phyloP scores from a whole-genome alignment of 2,797 vertebrate species.

The Discoglossus pictus region DNA sequence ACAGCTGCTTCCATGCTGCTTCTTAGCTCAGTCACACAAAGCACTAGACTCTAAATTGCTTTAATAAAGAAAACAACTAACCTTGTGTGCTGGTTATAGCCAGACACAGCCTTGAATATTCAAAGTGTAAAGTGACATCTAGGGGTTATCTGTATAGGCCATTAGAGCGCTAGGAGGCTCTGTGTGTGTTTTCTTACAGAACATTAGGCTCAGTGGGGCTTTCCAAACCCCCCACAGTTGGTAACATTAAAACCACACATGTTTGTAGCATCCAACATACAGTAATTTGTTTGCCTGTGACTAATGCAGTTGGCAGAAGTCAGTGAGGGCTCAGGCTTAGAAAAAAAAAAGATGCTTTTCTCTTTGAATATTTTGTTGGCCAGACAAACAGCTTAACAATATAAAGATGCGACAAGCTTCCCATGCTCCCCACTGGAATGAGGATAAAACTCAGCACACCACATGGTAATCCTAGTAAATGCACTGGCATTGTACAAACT shows the following conservation, averaged over 20 bases:
- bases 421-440: conserved; percentile 57
- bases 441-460: conserved; percentile 66
- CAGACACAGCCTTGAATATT: conserved; percentile 25
- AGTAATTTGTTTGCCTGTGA: conserved; percentile 74
- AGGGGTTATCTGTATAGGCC: conserved; percentile 78
- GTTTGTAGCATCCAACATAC: conserved; percentile 72
- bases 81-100: conserved; percentile 26
- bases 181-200: conserved; percentile 75
- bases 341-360: conserved; percentile 54
- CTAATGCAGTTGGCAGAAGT: conserved; percentile 60
- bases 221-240: conserved; percentile 67
- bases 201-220: conserved; percentile 83
- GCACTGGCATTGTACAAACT: conserved; percentile 58
- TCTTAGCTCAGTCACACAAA: not conserved
- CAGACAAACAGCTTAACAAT: conserved; percentile 60
- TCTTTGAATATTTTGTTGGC: conserved; percentile 45
- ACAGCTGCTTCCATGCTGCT: conserved; percentile 18
- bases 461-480: conserved; percentile 70
- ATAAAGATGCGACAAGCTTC: conserved; percentile 57
- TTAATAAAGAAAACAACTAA: not conserved
- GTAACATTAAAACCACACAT: conserved; percentile 75
- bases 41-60: not conserved
- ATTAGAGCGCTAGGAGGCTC: conserved; percentile 77
- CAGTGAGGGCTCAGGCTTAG: conserved; percentile 57
- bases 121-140: conserved; percentile 59